Conservation (phyloP, 1,140 invertebrate genomes). For the Aphaenogaster ashmeadi region DNA sequence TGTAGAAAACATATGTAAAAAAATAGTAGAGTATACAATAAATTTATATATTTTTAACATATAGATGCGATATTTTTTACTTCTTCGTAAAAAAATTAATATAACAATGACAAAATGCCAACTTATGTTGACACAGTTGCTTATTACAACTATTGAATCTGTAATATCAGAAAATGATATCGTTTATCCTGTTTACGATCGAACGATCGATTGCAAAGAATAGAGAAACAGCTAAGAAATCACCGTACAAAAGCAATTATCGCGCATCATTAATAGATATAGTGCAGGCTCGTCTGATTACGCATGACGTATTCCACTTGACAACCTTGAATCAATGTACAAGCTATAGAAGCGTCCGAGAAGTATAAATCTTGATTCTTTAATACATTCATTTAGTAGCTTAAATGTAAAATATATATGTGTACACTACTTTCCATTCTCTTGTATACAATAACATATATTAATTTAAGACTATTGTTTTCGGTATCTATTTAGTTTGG, state of each 20-base stretch:
- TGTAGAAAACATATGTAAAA: not conserved
- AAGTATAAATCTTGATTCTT: conserved; percentile 22
- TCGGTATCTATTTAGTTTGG: not conserved
- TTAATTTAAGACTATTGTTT: not conserved
- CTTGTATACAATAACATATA: not conserved
- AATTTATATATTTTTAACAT: not conserved
- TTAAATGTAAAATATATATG: not conserved
- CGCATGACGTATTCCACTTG: conserved; percentile 27
- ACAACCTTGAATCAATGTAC: conserved; percentile 9
- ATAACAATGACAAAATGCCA: not conserved
- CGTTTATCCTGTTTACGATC: not conserved
- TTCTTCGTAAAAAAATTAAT: not conserved
- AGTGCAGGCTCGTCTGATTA: conserved; percentile 29
- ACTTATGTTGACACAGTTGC: not conserved
- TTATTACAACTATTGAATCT: not conserved
- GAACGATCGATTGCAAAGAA: not conserved
- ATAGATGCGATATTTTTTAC: not conserved
- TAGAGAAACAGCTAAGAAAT: not conserved
- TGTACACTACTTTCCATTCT: not conserved
- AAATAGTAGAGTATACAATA: not conserved
- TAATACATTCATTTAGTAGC: not conserved
- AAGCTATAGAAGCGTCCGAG: not conserved
- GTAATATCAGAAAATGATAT: not conserved
- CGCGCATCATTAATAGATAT: conserved; percentile 16
- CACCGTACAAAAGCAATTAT: not conserved